Evolutionary conservation across 1,140 invertebrate species (phyloP).

Genomic region (Sarcophaga peregrina): DNA sequence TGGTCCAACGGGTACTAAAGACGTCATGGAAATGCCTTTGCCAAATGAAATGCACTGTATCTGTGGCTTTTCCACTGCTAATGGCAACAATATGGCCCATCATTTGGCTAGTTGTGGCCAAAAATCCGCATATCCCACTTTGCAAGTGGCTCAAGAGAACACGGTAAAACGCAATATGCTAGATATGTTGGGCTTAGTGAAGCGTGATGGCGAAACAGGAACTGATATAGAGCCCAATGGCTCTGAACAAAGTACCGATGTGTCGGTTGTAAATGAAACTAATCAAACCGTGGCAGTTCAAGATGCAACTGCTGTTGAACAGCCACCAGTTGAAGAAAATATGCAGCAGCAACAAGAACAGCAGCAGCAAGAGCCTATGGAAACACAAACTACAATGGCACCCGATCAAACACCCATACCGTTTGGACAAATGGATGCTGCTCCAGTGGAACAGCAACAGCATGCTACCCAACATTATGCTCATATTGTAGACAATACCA

Average conservation of each 20-base stretch:
- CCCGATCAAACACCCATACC: constrained; percentile 55
- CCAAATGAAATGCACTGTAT: constrained; percentile 76
- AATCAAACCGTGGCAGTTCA: constrained; percentile 45
- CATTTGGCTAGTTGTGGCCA: constrained; percentile 74
- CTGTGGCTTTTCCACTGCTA: constrained; percentile 77
- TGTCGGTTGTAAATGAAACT: constrained; percentile 43
- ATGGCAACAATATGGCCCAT: constrained; percentile 76
- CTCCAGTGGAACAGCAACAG: constrained; percentile 48
- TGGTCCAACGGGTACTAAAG: constrained; percentile 58
- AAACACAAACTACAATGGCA: constrained; percentile 20
- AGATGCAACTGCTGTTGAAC: constrained; percentile 24
- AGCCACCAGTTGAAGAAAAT: constrained; percentile 39
- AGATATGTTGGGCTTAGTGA: constrained; percentile 69
- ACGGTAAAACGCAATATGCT: constrained; percentile 70
- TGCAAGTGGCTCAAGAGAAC: constrained; percentile 71
- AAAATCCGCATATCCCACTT: constrained; percentile 72
- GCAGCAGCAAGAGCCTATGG: constrained; percentile 40
- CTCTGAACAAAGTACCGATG: constrained; percentile 42
- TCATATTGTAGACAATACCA: constrained; percentile 53
- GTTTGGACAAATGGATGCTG: constrained; percentile 62
- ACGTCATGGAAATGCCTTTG: constrained; percentile 69
- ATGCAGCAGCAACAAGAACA: constrained; percentile 36
- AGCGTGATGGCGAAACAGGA: constrained; percentile 61
- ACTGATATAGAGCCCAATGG: constrained; percentile 51
- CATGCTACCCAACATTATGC: constrained; percentile 49